Evolutionary conservation across 2,888 invertebrate species (phyloP).

Genomic region (Prenolepis imparis): DNA sequence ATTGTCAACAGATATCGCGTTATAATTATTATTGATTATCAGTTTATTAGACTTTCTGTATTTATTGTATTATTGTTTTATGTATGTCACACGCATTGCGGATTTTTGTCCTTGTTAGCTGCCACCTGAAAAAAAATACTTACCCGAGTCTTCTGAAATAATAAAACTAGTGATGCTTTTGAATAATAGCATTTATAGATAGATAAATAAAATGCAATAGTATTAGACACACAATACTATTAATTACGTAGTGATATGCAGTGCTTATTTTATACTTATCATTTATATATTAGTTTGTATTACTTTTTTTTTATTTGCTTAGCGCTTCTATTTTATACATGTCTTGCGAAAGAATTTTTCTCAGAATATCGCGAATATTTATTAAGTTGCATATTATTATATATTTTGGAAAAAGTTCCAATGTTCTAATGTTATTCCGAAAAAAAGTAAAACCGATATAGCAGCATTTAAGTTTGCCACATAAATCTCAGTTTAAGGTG

Average conservation of each 20-base stretch:
- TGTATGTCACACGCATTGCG: conserved; percentile 18
- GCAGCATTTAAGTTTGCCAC: conserved; percentile 20
- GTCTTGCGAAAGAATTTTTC: neutral
- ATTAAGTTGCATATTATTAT: conserved; percentile 3
- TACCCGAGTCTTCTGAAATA: neutral
- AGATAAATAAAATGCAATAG: neutral
- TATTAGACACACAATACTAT: conserved; percentile 6
- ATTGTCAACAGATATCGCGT: conserved; percentile 13
- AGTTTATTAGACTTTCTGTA: conserved; percentile 23
- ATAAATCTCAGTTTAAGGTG: conserved; percentile 42
- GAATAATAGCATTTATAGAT: conserved; percentile 17
- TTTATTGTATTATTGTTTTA: conserved; percentile 31
- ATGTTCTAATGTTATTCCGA: neutral
- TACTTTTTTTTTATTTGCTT: conserved; percentile 17
- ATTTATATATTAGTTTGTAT: conserved; percentile 14
- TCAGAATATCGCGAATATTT: neutral
- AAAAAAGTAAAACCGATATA: neutral
- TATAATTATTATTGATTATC: conserved; percentile 14
- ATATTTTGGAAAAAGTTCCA: neutral
- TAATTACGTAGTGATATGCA: conserved; percentile 31
- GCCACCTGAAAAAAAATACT: conserved; percentile 42
- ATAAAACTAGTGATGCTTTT: neutral
- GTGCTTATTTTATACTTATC: conserved; percentile 18
- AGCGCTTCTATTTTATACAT: conserved; percentile 9
- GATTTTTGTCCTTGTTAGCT: conserved; percentile 22